Conservation (phyloP, 2,797 vertebrate genomes). For the Thunnus albacares region DNA sequence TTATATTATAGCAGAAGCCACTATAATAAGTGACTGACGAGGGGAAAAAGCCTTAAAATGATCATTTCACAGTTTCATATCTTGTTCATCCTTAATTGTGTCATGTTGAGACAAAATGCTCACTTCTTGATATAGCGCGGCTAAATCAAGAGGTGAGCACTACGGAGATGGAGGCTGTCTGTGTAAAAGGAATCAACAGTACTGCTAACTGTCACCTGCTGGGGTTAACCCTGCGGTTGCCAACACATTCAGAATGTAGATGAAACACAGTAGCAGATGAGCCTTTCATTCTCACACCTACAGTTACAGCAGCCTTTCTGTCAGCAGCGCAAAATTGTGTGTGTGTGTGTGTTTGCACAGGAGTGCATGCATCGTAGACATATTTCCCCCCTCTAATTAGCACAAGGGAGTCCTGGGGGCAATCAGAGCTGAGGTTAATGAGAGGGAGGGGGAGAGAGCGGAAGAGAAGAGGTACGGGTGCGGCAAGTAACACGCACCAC, state of each 20-base stretch:
- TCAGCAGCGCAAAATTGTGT: conserved; percentile 63
- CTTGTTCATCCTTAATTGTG: conserved; percentile 61
- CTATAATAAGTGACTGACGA: conserved; percentile 35
- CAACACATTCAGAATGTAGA: conserved; percentile 70
- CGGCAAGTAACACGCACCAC: conserved; percentile 49
- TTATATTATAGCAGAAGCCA: background rate
- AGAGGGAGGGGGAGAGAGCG: conserved; percentile 71
- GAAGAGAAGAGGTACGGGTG: conserved; percentile 67
- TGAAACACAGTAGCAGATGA: conserved; percentile 79
- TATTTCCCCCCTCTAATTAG: conserved; percentile 86
- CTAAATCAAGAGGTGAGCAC: conserved; percentile 59
- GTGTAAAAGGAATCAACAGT: conserved; percentile 68
- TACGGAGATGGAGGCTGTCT: conserved; percentile 71
- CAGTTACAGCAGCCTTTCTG: conserved; percentile 73
- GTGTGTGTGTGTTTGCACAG: conserved; percentile 64
- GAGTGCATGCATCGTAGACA: conserved; percentile 76
- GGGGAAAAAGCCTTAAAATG: conserved; percentile 22
- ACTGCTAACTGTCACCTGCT: conserved; percentile 81
- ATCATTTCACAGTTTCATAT: conserved; percentile 62
- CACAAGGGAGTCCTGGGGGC: conserved; percentile 84
- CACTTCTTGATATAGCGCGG: conserved; percentile 58
- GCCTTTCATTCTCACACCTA: conserved; percentile 81
- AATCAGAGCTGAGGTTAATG: conserved; percentile 87
- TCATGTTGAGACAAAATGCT: conserved; percentile 65
- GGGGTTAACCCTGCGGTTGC: conserved; percentile 77